These are phyloP conservation scores for Desmodus rotundus DNA, from an alignment of 2,113 vertebrate genomes.

Conservation along the genomic window DNA sequence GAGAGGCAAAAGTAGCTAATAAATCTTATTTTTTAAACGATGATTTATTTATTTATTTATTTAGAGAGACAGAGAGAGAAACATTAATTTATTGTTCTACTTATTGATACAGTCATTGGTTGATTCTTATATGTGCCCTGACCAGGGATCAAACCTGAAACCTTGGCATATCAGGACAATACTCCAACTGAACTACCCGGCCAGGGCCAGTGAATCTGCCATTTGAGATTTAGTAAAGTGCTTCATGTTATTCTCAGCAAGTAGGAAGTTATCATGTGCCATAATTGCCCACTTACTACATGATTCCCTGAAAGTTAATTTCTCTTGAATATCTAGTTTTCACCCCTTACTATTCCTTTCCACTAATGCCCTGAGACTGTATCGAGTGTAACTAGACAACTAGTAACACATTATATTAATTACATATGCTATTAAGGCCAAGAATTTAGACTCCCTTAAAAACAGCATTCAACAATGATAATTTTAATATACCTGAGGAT, in stretches of 20 bases:
- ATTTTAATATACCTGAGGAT: background rate
- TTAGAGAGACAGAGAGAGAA: too few species aligned
- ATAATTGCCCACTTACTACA: background rate
- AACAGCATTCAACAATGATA: background rate
- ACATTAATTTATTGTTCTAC: too few species aligned
- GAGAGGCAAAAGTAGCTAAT: background rate
- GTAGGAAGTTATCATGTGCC: background rate
- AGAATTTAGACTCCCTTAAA: constrained; percentile 8
- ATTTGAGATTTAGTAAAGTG: background rate
- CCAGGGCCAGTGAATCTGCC: background rate
- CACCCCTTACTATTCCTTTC: background rate
- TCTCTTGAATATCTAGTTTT: background rate
- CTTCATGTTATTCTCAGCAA: background rate
- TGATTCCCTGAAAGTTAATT: background rate
- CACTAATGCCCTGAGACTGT: background rate
- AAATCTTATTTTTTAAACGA: too few species aligned
- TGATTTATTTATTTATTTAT: too few species aligned
- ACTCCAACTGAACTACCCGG: too few species aligned
- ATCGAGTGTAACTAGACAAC: background rate
- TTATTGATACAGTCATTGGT: too few species aligned
- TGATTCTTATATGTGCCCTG: too few species aligned
- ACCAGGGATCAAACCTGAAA: too few species aligned
- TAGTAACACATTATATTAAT: background rate
- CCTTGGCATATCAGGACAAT: too few species aligned
- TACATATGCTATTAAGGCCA: background rate